Evolutionary conservation across 1,140 invertebrate species (phyloP).

Genomic region (Trachelipus rathkii): DNA sequence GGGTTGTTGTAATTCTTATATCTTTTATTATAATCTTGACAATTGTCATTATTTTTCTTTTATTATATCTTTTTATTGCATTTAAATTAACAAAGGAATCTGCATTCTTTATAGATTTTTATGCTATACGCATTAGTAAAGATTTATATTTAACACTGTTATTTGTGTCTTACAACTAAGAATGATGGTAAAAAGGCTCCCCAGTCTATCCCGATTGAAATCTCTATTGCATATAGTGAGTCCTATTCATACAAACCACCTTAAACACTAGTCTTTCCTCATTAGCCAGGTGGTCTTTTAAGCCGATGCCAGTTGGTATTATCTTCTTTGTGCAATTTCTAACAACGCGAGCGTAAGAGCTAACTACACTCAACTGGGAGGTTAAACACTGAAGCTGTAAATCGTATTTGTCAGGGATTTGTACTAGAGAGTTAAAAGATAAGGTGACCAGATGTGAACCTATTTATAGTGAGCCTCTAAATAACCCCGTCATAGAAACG

Average conservation of each 20-base stretch:
- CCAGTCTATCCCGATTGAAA: no score
- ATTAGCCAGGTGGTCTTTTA: conserved; percentile 7
- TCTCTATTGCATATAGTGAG: neutral
- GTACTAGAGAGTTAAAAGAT: conserved; percentile 39
- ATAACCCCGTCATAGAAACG: conserved; percentile 6
- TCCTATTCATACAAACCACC: neutral
- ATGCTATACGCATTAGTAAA: no score
- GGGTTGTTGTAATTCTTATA: no score
- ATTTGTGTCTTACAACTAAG: no score
- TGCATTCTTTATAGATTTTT: no score
- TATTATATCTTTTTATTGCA: no score
- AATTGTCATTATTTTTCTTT: no score
- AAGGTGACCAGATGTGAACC: conserved; percentile 33
- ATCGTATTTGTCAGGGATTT: conserved; percentile 42
- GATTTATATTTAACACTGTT: no score
- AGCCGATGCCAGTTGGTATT: conserved; percentile 11
- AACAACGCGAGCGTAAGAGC: neutral
- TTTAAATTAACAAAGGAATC: no score
- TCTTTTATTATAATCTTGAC: no score
- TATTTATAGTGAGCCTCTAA: neutral
- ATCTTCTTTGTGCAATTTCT: conserved; percentile 13
- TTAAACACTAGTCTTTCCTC: neutral
- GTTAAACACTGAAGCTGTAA: conserved; percentile 34
- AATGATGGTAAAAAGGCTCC: no score
- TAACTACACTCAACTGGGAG: conserved; percentile 20